A percentile compares a stretch with the other conserved stretches of the same genome.
phyloP scores from a whole-genome alignment of 2,888 invertebrate genomes.

The Matsumyia berberina region DNA sequence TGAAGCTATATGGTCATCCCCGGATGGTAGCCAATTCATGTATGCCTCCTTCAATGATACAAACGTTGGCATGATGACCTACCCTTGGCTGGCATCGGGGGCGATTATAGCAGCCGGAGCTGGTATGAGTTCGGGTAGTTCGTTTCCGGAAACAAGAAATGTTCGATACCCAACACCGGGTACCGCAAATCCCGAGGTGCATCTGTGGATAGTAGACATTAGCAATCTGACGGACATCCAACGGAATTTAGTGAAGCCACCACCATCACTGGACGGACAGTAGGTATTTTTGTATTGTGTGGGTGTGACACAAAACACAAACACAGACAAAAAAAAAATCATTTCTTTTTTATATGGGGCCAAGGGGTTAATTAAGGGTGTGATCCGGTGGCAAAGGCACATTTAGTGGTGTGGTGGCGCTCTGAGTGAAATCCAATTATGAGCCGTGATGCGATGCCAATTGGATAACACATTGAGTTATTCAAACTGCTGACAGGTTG shows the following conservation, averaged over 20 bases:
- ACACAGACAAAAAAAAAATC: conserved; percentile 36
- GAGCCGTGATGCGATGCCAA: conserved; percentile 56
- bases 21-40: conserved; percentile 92
- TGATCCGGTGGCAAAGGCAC: not conserved
- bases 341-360: not conserved
- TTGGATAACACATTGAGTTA: conserved; percentile 65
- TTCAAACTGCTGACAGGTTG: conserved; percentile 63
- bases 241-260: conserved; percentile 89
- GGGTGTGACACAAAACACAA: conserved; percentile 34
- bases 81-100: conserved; percentile 92
- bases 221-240: conserved; percentile 88
- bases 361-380: conserved; percentile 37
- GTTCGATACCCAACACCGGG: conserved; percentile 95
- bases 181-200: conserved; percentile 93
- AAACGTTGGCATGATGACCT: conserved; percentile 90
- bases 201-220: conserved; percentile 92
- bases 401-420: not conserved
- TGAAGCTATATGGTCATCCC: conserved; percentile 94
- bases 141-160: conserved; percentile 92
- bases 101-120: conserved; percentile 87
- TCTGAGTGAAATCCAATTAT: conserved; percentile 63
- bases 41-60: conserved; percentile 95
- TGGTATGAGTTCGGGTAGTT: conserved; percentile 86
- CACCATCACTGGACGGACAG: conserved; percentile 91
- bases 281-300: conserved; percentile 85